Conservation (phyloP, 1,140 invertebrate genomes). For the Nasonia giraulti region DNA sequence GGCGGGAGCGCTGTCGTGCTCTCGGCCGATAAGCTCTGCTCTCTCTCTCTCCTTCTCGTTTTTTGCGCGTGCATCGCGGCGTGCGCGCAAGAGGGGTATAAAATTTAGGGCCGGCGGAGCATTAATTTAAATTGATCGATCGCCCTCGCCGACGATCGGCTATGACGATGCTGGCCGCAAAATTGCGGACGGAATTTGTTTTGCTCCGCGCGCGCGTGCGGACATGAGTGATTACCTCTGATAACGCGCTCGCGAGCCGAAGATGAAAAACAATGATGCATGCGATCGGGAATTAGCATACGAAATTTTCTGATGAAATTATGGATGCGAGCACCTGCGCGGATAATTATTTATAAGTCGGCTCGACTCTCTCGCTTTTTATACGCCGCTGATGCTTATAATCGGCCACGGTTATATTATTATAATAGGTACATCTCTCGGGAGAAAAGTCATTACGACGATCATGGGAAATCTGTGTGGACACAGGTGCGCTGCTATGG, state of each 20-base stretch:
- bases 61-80: neutral
- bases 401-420: no score
- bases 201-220: neutral
- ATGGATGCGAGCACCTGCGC: conserved; percentile 44
- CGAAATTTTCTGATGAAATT: conserved; percentile 47
- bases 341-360: conserved; percentile 48
- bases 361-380: neutral
- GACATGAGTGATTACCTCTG: conserved; percentile 48
- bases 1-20: conserved; percentile 36
- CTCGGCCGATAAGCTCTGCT: conserved; percentile 43
- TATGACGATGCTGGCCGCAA: conserved; percentile 42
- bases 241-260: conserved; percentile 21
- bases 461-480: neutral
- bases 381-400: no score
- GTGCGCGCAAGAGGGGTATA: conserved; percentile 18
- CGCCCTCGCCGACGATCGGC: conserved; percentile 42
- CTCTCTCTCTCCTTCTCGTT: neutral
- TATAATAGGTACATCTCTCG: neutral
- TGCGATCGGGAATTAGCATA: conserved; percentile 39
- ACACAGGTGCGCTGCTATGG: neutral
- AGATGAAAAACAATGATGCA: conserved; percentile 50
- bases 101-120: conserved; percentile 51
- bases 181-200: neutral
- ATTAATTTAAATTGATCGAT: conserved; percentile 59
- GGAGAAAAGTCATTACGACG: conserved; percentile 6